Percentiles rank a stretch among this genome's conserved stretches.
Evolutionary conservation across 2,113 vertebrate genomes (phyloP).

Genomic region (Pterocles burchelli): DNA sequence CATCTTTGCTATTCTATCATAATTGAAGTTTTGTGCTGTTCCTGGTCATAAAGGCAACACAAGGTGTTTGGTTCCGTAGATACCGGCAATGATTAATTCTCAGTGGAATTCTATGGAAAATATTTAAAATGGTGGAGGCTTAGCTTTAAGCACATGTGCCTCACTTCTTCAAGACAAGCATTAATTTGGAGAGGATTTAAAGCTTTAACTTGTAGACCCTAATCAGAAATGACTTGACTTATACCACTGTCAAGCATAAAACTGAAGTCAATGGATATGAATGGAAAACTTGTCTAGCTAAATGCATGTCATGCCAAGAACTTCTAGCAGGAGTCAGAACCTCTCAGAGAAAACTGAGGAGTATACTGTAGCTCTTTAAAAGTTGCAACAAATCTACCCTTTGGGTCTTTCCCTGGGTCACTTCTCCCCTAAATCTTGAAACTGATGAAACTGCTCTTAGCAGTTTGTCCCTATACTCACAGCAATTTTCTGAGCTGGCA

Average conservation of each 20-base stretch:
- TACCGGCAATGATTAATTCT: background rate
- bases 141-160: background rate
- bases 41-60: background rate
- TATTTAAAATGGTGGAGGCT: background rate
- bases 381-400: background rate
- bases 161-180: conserved; percentile 10
- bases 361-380: background rate
- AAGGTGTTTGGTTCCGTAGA: background rate
- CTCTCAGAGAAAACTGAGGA: background rate
- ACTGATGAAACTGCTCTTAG: background rate
- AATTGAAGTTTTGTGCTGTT: background rate
- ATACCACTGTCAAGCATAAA: background rate
- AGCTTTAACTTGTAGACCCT: background rate
- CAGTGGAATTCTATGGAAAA: background rate
- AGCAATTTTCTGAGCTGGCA: background rate
- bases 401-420: background rate
- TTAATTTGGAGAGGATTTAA: background rate
- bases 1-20: background rate
- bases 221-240: conserved; percentile 1
- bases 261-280: background rate
- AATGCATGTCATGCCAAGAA: background rate
- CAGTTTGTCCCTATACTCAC: background rate
- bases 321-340: background rate
- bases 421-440: background rate
- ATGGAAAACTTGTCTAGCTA: background rate